phyloP scores from a whole-genome alignment of 1,140 invertebrate species.

The Uloborus diversus region DNA sequence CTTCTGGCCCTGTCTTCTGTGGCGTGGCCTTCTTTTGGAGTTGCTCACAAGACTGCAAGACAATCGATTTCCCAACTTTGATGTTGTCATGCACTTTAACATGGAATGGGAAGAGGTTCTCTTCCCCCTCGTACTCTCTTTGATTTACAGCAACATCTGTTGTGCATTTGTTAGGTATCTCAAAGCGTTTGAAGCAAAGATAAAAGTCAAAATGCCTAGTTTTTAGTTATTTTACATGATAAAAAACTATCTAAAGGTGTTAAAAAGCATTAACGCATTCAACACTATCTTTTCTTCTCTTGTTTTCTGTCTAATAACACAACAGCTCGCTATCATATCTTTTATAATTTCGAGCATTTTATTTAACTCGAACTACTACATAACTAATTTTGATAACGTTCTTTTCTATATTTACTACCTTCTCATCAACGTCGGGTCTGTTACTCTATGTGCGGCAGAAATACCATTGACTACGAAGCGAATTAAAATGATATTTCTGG shows the following conservation, averaged over 20 bases:
- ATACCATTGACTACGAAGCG: not conserved
- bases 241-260: not conserved
- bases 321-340: not conserved
- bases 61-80: too few relatives aligned
- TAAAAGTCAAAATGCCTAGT: not conserved
- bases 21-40: too few relatives aligned
- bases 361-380: too few relatives aligned
- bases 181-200: not conserved
- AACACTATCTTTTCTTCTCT: not conserved
- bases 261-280: not conserved
- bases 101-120: not conserved
- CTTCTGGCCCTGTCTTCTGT: too few relatives aligned
- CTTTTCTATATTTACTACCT: not conserved
- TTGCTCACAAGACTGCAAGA: too few relatives aligned
- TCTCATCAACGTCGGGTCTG: not conserved
- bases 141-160: not conserved
- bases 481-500: not conserved
- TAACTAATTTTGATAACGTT: too few relatives aligned
- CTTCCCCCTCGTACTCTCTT: not conserved
- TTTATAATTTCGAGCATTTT: not conserved
- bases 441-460: not conserved
- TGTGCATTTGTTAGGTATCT: not conserved
- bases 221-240: not conserved
- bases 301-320: not conserved
- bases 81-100: too few relatives aligned